Conservation (phyloP, 2,888 invertebrate genomes). For the Bhutanitis thaidina region DNA sequence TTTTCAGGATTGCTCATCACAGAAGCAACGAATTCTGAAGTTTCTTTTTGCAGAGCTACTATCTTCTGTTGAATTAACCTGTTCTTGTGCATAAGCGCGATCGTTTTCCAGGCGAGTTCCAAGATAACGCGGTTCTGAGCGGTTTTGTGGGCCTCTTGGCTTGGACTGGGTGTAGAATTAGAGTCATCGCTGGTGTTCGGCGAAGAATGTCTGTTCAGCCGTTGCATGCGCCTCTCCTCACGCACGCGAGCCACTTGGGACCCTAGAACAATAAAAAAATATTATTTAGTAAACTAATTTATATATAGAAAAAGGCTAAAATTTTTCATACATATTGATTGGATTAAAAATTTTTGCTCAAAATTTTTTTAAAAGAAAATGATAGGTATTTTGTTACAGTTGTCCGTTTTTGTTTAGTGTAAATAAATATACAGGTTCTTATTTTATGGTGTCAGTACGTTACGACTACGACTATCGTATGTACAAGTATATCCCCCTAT, state of each 20-base stretch:
- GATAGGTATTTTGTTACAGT: too few relatives aligned
- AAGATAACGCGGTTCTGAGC: slow-evolving; percentile 74
- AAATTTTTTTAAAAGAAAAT: too few relatives aligned
- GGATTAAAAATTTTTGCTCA: too few relatives aligned
- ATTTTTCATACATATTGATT: too few relatives aligned
- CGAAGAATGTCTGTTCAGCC: slow-evolving; percentile 44
- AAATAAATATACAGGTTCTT: too few relatives aligned
- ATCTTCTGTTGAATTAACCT: slow-evolving; percentile 81
- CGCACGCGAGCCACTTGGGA: slow-evolving; percentile 53
- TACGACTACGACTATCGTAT: too few relatives aligned
- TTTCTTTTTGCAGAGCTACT: slow-evolving; percentile 80
- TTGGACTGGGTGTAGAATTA: slow-evolving; percentile 29
- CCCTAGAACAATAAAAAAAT: slow-evolving; percentile 45
- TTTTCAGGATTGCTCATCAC: slow-evolving; percentile 79
- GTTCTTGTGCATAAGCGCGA: slow-evolving; percentile 82
- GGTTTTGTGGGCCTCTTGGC: slow-evolving; percentile 39
- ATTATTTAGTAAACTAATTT: neutral
- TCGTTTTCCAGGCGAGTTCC: slow-evolving; percentile 82
- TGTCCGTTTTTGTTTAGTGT: too few relatives aligned
- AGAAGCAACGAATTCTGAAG: slow-evolving; percentile 80
- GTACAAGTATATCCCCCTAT: too few relatives aligned
- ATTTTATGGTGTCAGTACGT: too few relatives aligned
- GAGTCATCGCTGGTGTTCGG: slow-evolving; percentile 36
- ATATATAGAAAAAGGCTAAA: too few relatives aligned
- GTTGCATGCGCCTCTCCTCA: slow-evolving; percentile 57